Conservation (phyloP, 2,888 invertebrate species). For the Peribatodes rhomboidaria region DNA sequence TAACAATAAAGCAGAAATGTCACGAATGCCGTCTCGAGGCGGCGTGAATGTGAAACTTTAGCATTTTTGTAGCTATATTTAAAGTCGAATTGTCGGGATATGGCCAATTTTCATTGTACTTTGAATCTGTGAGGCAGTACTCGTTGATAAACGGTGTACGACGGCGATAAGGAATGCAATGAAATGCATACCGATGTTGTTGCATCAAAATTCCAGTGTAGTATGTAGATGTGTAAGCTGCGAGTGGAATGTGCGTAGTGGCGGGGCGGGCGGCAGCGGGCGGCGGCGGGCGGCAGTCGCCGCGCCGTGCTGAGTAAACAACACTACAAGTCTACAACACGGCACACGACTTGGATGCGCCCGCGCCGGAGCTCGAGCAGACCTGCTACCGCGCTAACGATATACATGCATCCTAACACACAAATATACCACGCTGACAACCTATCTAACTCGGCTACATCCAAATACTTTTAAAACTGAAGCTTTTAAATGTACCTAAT, state of each 20-base stretch:
- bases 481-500: neutral
- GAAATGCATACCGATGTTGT: constrained; percentile 47
- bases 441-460: neutral
- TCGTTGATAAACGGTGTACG: constrained; percentile 39
- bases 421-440: constrained; percentile 22
- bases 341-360: constrained; percentile 66
- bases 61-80: constrained; percentile 51
- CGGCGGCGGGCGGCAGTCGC: constrained; percentile 52
- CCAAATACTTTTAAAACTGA: neutral
- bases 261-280: constrained; percentile 51
- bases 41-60: constrained; percentile 53
- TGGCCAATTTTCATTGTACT: constrained; percentile 32
- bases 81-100: constrained; percentile 29
- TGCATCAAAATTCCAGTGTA: constrained; percentile 47
- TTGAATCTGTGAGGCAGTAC: constrained; percentile 3
- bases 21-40: constrained; percentile 62
- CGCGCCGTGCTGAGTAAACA: constrained; percentile 77
- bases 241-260: constrained; percentile 62
- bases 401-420: constrained; percentile 22
- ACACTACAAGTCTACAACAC: constrained; percentile 74
- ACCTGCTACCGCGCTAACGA: constrained; percentile 9
- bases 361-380: constrained; percentile 49
- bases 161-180: constrained; percentile 46
- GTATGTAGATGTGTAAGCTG: constrained; percentile 58
- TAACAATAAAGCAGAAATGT: constrained; percentile 78